Evolutionary conservation across 1,140 invertebrate species (phyloP), one percentile per base, ranked within the genome.

Genomic region (Zaprionus capensis): DNA sequence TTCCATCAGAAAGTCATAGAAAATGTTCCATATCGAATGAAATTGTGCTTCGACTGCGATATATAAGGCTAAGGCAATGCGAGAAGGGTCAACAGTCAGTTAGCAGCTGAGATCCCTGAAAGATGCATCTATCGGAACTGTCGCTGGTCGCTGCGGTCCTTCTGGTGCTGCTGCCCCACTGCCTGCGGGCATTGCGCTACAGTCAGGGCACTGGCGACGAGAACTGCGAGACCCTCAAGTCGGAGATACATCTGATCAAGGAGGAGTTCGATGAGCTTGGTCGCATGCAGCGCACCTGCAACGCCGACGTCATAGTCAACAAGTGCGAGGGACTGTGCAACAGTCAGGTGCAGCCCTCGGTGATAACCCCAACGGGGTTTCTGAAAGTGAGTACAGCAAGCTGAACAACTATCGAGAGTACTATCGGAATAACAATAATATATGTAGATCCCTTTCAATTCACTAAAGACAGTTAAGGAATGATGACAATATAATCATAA

Each of bases 291-390:
- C 94, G 97, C 87, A 97, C 96, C 6, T 98, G 97, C 88, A 97
- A 96, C 92, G 97, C 96, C 14, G 97, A 98, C 92, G 94, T 98
- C 17, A 95, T 94, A 24, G 96, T 97, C 0, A 98, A 96, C 83
- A 98, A 98, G 93, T 98, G 97, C 85, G 97, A 98, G 93, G 97
- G 97, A 31, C 95, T 96, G 71, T 98, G 97, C 86, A 96, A 95
- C 76, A 98, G 97, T 70, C 97, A 98, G 94, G 96, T 98, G 28
- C 96, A 98, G 91, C 97, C 97, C 1, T 98, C 97, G 71, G 96
- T 98, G 15, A 95, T 96, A 41, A 96, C 97, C 12, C 95, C 96
- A 11, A 97, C 97, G 38, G 97, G 97, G 80, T 98, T 98, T 94
- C 93, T 97, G 55, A 98, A 98, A 95, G 97, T 98, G 93, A 88